Conservation (phyloP, 2,888 invertebrate genomes). For the Netelia melanura region DNA sequence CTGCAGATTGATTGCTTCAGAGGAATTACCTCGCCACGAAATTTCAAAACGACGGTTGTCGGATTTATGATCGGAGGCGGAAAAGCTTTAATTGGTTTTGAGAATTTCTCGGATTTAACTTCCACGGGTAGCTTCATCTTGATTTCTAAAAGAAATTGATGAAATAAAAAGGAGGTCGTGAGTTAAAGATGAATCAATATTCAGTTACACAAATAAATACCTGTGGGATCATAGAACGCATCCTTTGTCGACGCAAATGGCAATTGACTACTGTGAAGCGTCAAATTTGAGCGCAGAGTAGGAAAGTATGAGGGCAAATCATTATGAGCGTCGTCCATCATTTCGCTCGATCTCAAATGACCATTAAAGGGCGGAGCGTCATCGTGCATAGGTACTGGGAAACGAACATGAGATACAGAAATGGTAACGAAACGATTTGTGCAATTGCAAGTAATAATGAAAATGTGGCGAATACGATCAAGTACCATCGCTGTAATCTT, state of each 20-base stretch:
- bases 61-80: constrained; percentile 83
- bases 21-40: constrained; percentile 84
- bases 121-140: constrained; percentile 69
- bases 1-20: constrained; percentile 78
- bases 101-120: constrained; percentile 65
- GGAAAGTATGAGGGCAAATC: constrained; percentile 60
- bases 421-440: not conserved
- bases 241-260: constrained; percentile 50
- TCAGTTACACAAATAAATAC: constrained; percentile 11
- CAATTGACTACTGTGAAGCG: constrained; percentile 63
- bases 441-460: constrained; percentile 6
- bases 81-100: constrained; percentile 69
- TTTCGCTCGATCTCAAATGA: constrained; percentile 34
- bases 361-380: constrained; percentile 8
- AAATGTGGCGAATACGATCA: not conserved
- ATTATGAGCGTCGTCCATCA: constrained; percentile 34
- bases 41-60: constrained; percentile 84
- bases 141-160: constrained; percentile 25
- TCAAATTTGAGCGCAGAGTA: constrained; percentile 68
- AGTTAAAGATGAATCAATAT: no score
- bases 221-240: constrained; percentile 54
- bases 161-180: no score
- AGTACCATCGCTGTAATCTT: constrained; percentile 74
- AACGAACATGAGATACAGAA: not conserved
- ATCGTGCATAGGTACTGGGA: constrained; percentile 49